These are phyloP conservation scores for Hermatobates lingyangjiaoensis DNA, from an alignment of 1,140 invertebrate genomes.

Conservation along the genomic window DNA sequence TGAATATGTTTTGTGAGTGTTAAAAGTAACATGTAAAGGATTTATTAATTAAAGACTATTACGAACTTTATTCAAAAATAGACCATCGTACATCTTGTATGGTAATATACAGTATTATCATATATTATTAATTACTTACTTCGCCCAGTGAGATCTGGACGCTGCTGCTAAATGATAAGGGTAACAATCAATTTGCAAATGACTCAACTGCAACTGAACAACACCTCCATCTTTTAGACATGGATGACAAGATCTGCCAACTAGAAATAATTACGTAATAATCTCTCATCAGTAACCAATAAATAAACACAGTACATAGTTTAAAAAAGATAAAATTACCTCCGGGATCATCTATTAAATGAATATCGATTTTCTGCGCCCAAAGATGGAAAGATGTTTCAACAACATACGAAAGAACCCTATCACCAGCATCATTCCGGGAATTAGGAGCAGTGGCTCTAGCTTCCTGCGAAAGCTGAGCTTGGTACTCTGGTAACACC, in stretches of 20 bases:
- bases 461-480: conserved; percentile 47
- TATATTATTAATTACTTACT: too few relatives aligned
- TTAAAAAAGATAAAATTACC: conserved; percentile 28
- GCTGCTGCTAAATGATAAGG: conserved; percentile 84
- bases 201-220: conserved; percentile 76
- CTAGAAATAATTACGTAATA: conserved; percentile 26
- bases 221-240: conserved; percentile 75
- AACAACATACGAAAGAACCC: conserved; percentile 73
- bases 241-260: conserved; percentile 61
- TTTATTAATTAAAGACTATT: too few relatives aligned
- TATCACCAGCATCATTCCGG: conserved; percentile 19
- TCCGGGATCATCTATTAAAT: conserved; percentile 90
- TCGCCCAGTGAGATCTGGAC: conserved; percentile 72
- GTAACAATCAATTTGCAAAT: conserved; percentile 87
- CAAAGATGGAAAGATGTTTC: conserved; percentile 97
- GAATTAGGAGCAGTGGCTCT: conserved; percentile 26
- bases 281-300: not conserved
- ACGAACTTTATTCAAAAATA: too few relatives aligned
- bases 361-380: conserved; percentile 82
- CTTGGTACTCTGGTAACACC: conserved; percentile 61
- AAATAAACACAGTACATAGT: not conserved
- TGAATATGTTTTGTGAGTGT: too few relatives aligned
- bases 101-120: too few relatives aligned
- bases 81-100: too few relatives aligned
- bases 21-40: too few relatives aligned